A percentile compares a stretch with the other conserved stretches of the same genome.
phyloP scores from a whole-genome alignment of 2,888 invertebrate genomes.

The Drosophila melanosoma region DNA sequence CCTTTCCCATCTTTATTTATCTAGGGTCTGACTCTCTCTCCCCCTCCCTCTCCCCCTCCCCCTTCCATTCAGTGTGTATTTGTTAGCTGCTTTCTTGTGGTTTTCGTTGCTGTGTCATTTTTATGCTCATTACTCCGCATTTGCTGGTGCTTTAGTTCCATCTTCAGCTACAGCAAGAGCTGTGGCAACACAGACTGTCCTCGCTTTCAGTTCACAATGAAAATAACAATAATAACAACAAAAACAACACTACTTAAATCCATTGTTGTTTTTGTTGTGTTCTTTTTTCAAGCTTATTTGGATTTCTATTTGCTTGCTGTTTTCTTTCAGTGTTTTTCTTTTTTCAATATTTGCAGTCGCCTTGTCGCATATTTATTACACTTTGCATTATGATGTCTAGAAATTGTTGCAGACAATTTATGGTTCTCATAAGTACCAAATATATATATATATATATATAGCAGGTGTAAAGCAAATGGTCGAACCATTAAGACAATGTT shows the following conservation, averaged over 20 bases:
- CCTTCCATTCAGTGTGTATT: neutral
- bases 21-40: neutral
- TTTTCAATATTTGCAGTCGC: slow-evolving; percentile 47
- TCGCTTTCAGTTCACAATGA: slow-evolving; percentile 44
- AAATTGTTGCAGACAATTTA: slow-evolving; percentile 72
- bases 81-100: slow-evolving; percentile 7
- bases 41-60: neutral
- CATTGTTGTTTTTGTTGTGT: slow-evolving; percentile 17
- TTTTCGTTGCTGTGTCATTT: slow-evolving; percentile 55
- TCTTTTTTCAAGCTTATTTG: slow-evolving; percentile 57
- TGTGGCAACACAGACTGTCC: slow-evolving; percentile 1
- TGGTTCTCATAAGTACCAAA: slow-evolving; percentile 44
- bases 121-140: slow-evolving; percentile 76
- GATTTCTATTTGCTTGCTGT: slow-evolving; percentile 61
- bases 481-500: slow-evolving; percentile 53
- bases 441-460: slow-evolving; percentile 1
- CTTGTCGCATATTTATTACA: slow-evolving; percentile 70
- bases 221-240: slow-evolving; percentile 23
- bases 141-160: slow-evolving; percentile 45
- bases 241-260: slow-evolving; percentile 14
- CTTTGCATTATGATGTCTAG: slow-evolving; percentile 77
- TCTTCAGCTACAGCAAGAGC: slow-evolving; percentile 7
- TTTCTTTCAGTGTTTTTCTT: slow-evolving; percentile 23
- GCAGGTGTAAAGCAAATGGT: slow-evolving; percentile 35
- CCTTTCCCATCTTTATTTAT: neutral